Base-by-base conservation (phyloP, 2,888 invertebrate species). In the Helicoverpa assulta region DNA sequence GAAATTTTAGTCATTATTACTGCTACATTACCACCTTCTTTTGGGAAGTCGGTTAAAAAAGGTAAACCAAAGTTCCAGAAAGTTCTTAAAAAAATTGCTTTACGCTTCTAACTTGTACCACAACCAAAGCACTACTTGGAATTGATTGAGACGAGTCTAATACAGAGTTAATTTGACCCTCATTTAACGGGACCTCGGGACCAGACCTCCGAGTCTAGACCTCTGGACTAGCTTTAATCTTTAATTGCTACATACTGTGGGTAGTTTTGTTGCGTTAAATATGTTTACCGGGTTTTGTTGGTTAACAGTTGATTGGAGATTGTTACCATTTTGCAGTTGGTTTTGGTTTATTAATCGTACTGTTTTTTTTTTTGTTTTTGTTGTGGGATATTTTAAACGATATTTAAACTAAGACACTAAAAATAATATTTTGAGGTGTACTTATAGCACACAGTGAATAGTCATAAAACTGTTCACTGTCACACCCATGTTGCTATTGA, bases 61-160 rank as follows among this genome's bases (percentile, higher is more conserved):
- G 8, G 6, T 50, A 50, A 18, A n/a, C 7, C 7, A 18, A 21
- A n/a, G 6, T 68, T 57, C 7, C 19, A 21, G 33, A 53, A 66
- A 19, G 4, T 57, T 50, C 14, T 0, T n/a, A 2, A 1, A 2
- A 56, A n/a, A 50, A 50, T 47, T 5, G 19, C 52, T 10, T 14
- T 2, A 1, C 7, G 18, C 50, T 53, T 2, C 0, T 78, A 19
- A 7, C 81, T 85, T 81, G 55, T 0, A 70, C 83, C 86, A 80
- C 51, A 62, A 67, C 58, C 61, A 66, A 60, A 69, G 78, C 64
- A 68, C 82, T 86, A 81, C 84, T 84, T 80, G 78, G 88, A 89
- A 92, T 91, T 93, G 92, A 93, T 93, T 92, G 92, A 92, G 92
- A 90, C 88, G 92, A 85, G 89, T 78, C 86, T 89, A 90, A 89